phyloP scores from a whole-genome alignment of 2,888 invertebrate species.

The Mythimna vitellina region DNA sequence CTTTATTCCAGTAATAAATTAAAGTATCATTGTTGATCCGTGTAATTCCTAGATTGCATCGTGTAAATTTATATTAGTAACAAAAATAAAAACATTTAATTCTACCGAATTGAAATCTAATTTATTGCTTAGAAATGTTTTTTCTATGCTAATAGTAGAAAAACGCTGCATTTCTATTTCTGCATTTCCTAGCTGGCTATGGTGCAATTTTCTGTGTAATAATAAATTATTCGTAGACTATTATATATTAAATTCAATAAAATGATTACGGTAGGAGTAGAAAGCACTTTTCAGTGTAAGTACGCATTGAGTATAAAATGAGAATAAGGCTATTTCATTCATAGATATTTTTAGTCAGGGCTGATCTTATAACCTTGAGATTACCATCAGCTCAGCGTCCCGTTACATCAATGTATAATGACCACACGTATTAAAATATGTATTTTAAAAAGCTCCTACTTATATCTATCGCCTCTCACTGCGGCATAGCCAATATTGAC shows the following conservation, averaged over 20 bases:
- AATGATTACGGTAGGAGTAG: background rate
- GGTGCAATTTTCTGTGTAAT: conserved; percentile 28
- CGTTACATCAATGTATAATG: background rate
- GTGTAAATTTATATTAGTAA: conserved; percentile 7
- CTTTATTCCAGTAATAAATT: conserved; percentile 63
- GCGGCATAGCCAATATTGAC: conserved; percentile 19
- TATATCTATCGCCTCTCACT: conserved; percentile 5
- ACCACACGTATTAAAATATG: background rate
- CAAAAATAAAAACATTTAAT: conserved; percentile 20
- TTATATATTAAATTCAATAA: conserved; percentile 12
- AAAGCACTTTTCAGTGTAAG: background rate
- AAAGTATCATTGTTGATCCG: conserved; percentile 54
- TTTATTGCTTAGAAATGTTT: conserved; percentile 46
- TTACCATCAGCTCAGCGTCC: background rate
- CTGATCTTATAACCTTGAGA: background rate
- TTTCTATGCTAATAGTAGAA: conserved; percentile 54
- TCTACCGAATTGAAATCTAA: conserved; percentile 7
- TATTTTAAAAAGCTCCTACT: background rate
- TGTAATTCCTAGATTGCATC: conserved; percentile 6
- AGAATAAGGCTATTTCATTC: background rate
- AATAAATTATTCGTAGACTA: background rate
- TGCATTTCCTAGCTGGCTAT: conserved; percentile 42
- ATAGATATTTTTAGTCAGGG: background rate
- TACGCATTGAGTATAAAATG: background rate
- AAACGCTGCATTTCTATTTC: conserved; percentile 57